Conservation (phyloP, 2,888 invertebrate genomes). For the Anagyrus pseudococci region DNA sequence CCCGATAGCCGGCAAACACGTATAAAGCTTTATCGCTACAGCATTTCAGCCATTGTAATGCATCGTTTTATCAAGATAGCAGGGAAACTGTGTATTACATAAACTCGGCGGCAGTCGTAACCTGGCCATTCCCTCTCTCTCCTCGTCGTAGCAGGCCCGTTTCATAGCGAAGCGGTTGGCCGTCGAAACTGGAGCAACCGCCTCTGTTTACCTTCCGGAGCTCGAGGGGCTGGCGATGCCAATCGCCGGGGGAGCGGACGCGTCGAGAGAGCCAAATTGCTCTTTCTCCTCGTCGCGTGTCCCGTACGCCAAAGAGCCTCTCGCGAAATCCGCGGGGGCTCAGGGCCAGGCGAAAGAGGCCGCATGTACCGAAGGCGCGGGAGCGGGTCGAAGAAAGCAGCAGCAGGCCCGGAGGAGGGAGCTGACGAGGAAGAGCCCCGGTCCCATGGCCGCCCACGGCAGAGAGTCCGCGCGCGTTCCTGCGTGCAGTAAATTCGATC, state of each 20-base stretch:
- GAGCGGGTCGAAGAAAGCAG: background rate
- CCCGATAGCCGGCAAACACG: too few species aligned
- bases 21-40: too few species aligned
- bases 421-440: too few species aligned
- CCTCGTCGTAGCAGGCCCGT: background rate
- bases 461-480: too few species aligned
- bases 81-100: too few species aligned
- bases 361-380: slow-evolving; percentile 14
- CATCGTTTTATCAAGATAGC: too few species aligned
- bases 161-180: background rate
- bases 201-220: background rate
- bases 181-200: background rate
- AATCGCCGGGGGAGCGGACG: background rate
- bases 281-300: background rate
- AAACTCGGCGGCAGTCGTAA: too few species aligned
- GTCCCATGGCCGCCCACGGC: too few species aligned
- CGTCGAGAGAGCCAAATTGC: background rate
- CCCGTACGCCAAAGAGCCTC: background rate
- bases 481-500: slow-evolving; percentile 46
- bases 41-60: too few species aligned
- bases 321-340: background rate
- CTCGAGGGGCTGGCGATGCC: background rate
- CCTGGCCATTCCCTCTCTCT: too few species aligned
- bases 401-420: background rate
- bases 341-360: background rate